Evolutionary conservation across 2,888 invertebrate species (phyloP).

Genomic region (Bombylius discolor): DNA sequence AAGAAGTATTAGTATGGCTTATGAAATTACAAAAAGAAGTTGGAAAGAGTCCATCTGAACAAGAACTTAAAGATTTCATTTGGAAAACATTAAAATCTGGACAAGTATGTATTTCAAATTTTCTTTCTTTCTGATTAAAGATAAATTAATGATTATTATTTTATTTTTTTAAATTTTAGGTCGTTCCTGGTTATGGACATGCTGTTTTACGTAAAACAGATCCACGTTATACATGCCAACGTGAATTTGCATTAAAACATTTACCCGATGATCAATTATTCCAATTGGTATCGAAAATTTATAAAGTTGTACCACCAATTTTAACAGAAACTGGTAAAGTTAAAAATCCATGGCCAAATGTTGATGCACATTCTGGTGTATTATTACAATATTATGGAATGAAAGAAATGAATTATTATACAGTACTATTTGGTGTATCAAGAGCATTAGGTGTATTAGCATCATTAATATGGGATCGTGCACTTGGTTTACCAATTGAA

Average conservation of each 20-base stretch:
- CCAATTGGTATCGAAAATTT: conserved; percentile 65
- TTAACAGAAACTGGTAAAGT: conserved; percentile 74
- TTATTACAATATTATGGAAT: conserved; percentile 71
- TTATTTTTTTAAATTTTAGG: conserved; percentile 27
- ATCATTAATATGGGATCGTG: conserved; percentile 70
- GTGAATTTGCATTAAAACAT: conserved; percentile 76
- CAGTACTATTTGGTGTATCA: conserved; percentile 79
- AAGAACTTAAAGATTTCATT: conserved; percentile 89
- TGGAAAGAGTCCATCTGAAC: conserved; percentile 74
- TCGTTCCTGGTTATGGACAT: conserved; percentile 82
- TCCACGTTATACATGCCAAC: conserved; percentile 66
- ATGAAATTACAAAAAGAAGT: conserved; percentile 78
- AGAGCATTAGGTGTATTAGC: conserved; percentile 72
- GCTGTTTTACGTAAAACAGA: conserved; percentile 82
- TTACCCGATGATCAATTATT: conserved; percentile 70
- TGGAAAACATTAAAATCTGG: conserved; percentile 88
- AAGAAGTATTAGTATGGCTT: conserved; percentile 89
- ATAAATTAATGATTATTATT: neutral
- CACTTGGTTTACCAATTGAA: conserved; percentile 70
- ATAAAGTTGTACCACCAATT: conserved; percentile 71
- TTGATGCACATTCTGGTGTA: conserved; percentile 82
- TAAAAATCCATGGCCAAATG: conserved; percentile 88
- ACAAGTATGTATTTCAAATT: conserved; percentile 36
- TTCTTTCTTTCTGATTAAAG: neutral
- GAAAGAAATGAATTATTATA: conserved; percentile 84